phyloP scores from a whole-genome alignment of 2,113 vertebrate species.

The Lophius piscatorius region DNA sequence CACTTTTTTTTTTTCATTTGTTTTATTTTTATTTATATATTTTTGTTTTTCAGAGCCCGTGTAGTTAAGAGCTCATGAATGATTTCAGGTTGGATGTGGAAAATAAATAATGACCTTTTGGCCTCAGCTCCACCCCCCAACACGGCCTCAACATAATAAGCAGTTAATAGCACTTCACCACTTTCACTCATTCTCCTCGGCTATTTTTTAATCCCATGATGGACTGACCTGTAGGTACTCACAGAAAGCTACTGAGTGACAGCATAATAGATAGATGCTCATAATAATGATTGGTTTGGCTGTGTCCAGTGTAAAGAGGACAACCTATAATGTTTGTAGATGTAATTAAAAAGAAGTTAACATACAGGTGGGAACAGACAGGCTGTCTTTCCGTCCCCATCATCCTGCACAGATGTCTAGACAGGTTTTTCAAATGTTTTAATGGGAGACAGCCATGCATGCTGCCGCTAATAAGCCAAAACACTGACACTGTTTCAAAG shows the following conservation, averaged over 20 bases:
- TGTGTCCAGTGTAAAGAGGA: constrained; percentile 46
- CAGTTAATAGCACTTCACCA: constrained; percentile 65
- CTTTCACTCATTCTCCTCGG: constrained; percentile 46
- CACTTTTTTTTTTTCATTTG: constrained; percentile 9
- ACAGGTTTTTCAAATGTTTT: constrained; percentile 37
- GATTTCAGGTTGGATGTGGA: constrained; percentile 55
- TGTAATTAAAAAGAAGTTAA: constrained; percentile 41
- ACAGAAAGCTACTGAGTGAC: constrained; percentile 71
- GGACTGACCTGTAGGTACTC: constrained; percentile 67
- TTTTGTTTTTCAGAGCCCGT: constrained; percentile 28
- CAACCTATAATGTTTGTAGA: constrained; percentile 31
- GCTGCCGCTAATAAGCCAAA: constrained; percentile 23
- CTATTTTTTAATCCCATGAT: constrained; percentile 56
- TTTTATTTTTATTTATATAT: constrained; percentile 17
- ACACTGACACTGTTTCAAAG: neutral
- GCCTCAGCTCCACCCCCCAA: constrained; percentile 50
- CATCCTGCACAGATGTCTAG: constrained; percentile 17
- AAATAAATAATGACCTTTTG: constrained; percentile 65
- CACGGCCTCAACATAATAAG: constrained; percentile 69
- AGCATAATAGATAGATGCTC: constrained; percentile 67
- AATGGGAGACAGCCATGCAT: constrained; percentile 11
- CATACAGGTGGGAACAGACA: constrained; percentile 5
- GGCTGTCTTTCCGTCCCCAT: constrained; percentile 15
- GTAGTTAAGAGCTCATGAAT: constrained; percentile 50
- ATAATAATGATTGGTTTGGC: constrained; percentile 70